These are phyloP conservation scores for Lipotes vexillifer DNA, from an alignment of 2,113 vertebrate species.

Conservation along the genomic window DNA sequence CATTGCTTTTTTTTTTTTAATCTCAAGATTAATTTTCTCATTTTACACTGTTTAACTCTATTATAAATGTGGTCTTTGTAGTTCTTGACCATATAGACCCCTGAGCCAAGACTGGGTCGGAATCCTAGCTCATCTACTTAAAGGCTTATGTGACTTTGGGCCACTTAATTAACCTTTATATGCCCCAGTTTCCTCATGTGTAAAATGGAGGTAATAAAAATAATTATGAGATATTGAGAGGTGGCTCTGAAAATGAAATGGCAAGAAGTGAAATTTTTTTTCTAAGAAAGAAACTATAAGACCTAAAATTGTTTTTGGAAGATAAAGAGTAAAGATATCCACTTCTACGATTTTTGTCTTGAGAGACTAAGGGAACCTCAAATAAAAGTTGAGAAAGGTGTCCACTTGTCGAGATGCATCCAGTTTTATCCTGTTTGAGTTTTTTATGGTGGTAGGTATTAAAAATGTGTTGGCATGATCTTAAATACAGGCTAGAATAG, in stretches of 20 bases:
- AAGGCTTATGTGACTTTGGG: background rate
- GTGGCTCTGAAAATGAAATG: background rate
- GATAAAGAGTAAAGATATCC: background rate
- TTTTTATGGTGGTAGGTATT: background rate
- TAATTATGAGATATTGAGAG: background rate
- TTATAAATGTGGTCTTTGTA: background rate
- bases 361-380: background rate
- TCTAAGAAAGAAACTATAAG: background rate
- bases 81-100: background rate
- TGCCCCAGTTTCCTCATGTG: background rate
- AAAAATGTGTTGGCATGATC: background rate
- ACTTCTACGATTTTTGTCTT: background rate
- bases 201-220: background rate
- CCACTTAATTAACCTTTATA: background rate
- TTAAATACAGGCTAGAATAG: background rate
- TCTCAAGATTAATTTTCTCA: background rate
- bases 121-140: background rate
- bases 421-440: background rate
- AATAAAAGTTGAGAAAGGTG: background rate
- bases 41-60: background rate
- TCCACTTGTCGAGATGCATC: background rate
- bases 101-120: background rate
- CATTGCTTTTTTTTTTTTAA: background rate
- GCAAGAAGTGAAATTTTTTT: background rate
- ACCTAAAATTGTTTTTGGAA: background rate